Base-by-base conservation (phyloP, 2,888 invertebrate species). In the Acrocera orbiculus region DNA sequence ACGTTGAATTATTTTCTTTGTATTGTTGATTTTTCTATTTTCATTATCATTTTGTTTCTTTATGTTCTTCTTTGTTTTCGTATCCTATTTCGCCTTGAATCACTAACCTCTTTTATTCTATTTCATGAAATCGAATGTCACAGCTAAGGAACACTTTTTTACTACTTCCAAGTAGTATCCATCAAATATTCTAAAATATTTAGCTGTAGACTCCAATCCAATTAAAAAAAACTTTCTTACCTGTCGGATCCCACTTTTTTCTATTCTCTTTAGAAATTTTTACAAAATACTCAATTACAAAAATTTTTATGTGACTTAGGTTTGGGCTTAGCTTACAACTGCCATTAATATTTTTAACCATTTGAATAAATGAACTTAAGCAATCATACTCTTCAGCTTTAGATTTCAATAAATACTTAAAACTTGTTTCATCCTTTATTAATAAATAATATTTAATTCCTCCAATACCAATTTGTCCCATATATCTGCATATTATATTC, bases 221-320 rank as follows among this genome's bases (percentile, higher is more conserved):
- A 41, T 22, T n/a, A 26, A 42, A 41, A 13, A 41, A 14, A 17
- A 32, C 34, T 26, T 38, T 35, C 11, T 27, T 39, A 24, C 48
- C 40, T 36, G 56, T 58, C 3, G 46, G 27, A 40, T 56, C 51
- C 42, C 42, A 48, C 42, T 54, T 55, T 35, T n/a, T n/a, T n/a
- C n/a, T n/a, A n/a, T 45, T 49, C 34, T 53, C 44, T 39, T 54
- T 49, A 2, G 54, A 52, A 27, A 55, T 41, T 36, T 54, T 51
- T n/a, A 46, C 46, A 41, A 47, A 47, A 9, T 46, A 48, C 45
- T 32, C 11, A 43, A 42, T 11, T 58, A 59, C n/a, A 48, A 63
- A 62, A 22, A 50, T 43, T 27, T 45, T 42, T 13, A 42, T 28
- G 24, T 36, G 34, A 33, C 20, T 16, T 17, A 16, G 27, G 4